phyloP scores from a whole-genome alignment of 2,113 vertebrate genomes.

The Hyperopisus bebe region DNA sequence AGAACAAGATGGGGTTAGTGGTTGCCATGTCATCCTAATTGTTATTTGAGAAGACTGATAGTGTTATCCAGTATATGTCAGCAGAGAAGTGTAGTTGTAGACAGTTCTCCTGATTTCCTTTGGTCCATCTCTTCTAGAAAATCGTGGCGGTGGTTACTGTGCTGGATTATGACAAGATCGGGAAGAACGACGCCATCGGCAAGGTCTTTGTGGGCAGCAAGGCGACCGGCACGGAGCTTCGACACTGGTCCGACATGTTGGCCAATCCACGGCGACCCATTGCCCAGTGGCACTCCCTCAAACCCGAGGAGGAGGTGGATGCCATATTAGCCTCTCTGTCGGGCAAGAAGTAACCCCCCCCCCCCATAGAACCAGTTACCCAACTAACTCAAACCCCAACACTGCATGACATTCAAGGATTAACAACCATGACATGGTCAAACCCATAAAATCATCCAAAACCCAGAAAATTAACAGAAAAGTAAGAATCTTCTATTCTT shows the following conservation, averaged over 20 bases:
- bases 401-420: conserved; percentile 61
- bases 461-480: conserved; percentile 25
- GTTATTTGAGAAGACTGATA: neutral
- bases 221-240: conserved; percentile 77
- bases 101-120: neutral
- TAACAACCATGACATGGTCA: conserved; percentile 39
- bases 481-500: neutral
- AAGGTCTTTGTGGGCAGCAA: conserved; percentile 95
- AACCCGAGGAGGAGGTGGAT: conserved; percentile 93
- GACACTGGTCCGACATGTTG: conserved; percentile 98
- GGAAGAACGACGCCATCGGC: conserved; percentile 96
- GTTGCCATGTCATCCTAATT: neutral
- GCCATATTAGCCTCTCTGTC: conserved; percentile 67
- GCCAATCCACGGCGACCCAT: conserved; percentile 92
- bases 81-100: neutral
- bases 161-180: conserved; percentile 97
- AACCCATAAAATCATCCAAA: conserved; percentile 48
- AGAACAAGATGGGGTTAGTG: neutral
- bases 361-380: conserved; percentile 31
- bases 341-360: conserved; percentile 81
- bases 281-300: conserved; percentile 93
- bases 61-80: neutral
- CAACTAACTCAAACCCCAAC: conserved; percentile 41
- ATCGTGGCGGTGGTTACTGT: conserved; percentile 94
- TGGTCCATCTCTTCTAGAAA: conserved; percentile 64